Evolutionary conservation across 2,797 vertebrate species (phyloP).

Genomic region (Rhabdophis nuchalis): DNA sequence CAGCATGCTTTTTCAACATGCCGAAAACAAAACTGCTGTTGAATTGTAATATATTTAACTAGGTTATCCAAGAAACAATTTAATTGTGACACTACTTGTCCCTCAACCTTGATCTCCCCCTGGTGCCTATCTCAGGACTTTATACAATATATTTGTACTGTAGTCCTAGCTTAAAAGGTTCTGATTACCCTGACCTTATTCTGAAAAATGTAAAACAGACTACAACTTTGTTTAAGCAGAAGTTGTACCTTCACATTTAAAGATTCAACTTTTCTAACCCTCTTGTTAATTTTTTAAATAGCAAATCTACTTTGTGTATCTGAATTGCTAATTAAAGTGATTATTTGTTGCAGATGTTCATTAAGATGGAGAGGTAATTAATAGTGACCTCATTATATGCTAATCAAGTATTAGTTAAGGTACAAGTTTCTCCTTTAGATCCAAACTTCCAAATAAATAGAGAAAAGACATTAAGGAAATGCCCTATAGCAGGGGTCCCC

Average conservation of each 20-base stretch:
- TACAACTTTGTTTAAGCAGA: not conserved
- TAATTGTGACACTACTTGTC: not conserved
- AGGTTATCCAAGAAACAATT: not conserved
- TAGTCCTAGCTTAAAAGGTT: not conserved
- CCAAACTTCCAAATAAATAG: not conserved
- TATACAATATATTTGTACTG: not conserved
- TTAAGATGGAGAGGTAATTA: not conserved
- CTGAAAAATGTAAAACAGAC: not conserved
- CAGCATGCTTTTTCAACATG: not conserved
- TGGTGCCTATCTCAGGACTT: not conserved
- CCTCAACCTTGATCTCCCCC: not conserved
- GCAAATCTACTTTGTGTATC: not conserved
- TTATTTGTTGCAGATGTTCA: not conserved
- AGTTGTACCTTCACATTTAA: not conserved
- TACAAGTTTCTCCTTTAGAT: not conserved
- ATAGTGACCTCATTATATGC: not conserved
- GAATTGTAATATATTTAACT: not conserved
- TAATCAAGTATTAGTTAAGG: not conserved
- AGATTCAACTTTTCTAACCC: not conserved
- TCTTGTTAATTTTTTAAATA: slow-evolving; percentile 6
- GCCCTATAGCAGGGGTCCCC: too few species aligned
- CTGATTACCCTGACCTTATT: not conserved
- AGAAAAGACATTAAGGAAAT: not conserved
- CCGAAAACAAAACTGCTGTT: not conserved
- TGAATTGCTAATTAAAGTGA: not conserved